These are phyloP conservation scores for Syrmaticus mikado DNA, from an alignment of 2,113 vertebrate genomes.

Conservation along the genomic window DNA sequence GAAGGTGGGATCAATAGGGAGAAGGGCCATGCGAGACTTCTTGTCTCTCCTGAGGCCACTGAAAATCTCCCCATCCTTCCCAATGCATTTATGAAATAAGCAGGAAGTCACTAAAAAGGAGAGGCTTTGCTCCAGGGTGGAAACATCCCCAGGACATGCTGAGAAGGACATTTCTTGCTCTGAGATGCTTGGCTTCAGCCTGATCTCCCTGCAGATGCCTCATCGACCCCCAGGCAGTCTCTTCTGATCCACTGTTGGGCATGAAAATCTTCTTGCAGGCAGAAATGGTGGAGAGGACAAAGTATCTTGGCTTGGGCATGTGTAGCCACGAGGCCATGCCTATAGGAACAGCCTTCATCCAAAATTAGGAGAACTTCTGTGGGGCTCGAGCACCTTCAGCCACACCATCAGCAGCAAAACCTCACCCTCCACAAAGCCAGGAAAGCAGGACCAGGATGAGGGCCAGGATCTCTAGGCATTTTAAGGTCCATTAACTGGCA, in stretches of 20 bases:
- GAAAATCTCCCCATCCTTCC: neutral
- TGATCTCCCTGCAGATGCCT: neutral
- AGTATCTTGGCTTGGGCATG: neutral
- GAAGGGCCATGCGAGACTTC: neutral
- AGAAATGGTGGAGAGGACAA: neutral
- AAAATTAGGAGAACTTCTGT: fast-evolving
- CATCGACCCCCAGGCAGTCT: neutral
- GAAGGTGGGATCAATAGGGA: neutral
- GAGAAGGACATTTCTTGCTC: neutral
- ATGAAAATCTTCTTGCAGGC: neutral
- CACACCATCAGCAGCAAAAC: neutral
- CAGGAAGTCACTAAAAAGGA: neutral
- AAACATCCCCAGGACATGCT: neutral
- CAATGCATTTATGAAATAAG: neutral
- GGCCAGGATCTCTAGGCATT: neutral
- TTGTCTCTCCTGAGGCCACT: neutral
- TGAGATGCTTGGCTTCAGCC: neutral
- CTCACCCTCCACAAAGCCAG: neutral
- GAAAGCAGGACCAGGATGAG: neutral
- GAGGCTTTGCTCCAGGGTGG: constrained; percentile 1
- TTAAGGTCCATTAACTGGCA: constrained; percentile 10
- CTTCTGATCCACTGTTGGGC: neutral
- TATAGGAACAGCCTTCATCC: fast-evolving
- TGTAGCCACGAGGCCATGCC: neutral
- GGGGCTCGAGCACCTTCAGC: neutral